phyloP scores from a whole-genome alignment of 2,888 invertebrate genomes.

The Brenthis ino region DNA sequence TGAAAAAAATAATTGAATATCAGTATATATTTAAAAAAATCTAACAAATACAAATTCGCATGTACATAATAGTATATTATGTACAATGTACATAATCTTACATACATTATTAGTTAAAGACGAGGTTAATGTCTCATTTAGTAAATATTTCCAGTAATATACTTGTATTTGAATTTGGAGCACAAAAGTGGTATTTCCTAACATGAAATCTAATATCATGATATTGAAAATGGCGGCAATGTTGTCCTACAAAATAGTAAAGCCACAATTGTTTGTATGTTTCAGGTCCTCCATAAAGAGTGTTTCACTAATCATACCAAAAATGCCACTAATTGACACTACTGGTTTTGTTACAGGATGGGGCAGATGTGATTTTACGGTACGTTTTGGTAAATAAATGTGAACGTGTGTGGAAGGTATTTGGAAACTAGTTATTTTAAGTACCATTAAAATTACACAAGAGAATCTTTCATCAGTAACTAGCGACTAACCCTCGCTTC shows the following conservation, averaged over 20 bases:
- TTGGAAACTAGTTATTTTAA: no score
- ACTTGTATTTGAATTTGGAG: neutral
- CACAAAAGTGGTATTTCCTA: neutral
- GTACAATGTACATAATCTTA: no score
- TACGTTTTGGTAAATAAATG: constrained; percentile 38
- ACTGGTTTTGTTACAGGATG: constrained; percentile 67
- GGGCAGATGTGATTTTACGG: constrained; percentile 71
- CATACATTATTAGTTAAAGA: neutral
- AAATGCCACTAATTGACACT: constrained; percentile 30
- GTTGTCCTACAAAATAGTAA: neutral
- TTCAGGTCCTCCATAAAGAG: constrained; percentile 45
- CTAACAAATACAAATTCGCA: no score
- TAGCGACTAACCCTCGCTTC: no score
- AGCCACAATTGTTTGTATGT: neutral
- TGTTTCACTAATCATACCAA: constrained; percentile 42
- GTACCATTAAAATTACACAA: no score
- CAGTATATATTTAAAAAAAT: no score
- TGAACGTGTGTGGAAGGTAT: no score
- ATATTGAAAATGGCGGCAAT: neutral
- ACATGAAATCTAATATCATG: neutral
- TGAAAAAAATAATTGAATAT: no score
- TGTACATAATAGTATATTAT: no score
- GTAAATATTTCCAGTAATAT: neutral
- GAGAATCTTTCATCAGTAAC: no score
- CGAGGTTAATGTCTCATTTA: neutral